These are phyloP conservation scores for Albula glossodonta DNA, from an alignment of 2,113 vertebrate genomes.

Conservation along the genomic window DNA sequence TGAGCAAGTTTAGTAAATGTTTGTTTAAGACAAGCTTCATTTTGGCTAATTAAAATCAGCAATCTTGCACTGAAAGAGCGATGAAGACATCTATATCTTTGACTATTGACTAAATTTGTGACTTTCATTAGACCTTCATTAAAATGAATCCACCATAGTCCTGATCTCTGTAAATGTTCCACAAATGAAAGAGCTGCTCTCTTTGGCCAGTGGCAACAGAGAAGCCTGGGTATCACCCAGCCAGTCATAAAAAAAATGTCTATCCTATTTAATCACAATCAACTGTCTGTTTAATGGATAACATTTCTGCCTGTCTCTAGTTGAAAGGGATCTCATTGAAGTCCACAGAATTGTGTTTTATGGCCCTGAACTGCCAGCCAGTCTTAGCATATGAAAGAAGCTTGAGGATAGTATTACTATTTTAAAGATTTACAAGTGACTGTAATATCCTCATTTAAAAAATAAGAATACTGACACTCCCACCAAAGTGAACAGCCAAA, in stretches of 20 bases:
- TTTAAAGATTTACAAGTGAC: slow-evolving; percentile 3
- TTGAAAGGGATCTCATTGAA: not conserved
- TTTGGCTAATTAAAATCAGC: not conserved
- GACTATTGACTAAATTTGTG: not conserved
- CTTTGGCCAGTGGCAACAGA: not conserved
- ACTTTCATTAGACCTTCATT: not conserved
- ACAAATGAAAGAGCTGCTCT: not conserved
- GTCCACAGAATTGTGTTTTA: not conserved
- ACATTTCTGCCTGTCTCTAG: not conserved
- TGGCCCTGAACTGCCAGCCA: not conserved
- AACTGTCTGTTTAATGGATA: not conserved
- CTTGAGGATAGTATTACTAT: not conserved
- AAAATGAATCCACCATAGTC: not conserved
- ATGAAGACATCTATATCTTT: not conserved
- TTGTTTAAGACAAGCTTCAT: not conserved
- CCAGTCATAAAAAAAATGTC: not conserved
- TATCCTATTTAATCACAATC: not conserved
- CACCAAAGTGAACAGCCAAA: not conserved
- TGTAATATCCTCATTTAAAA: not conserved
- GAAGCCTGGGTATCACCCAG: not conserved
- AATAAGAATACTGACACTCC: not conserved
- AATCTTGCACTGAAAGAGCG: not conserved
- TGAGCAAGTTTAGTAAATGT: not conserved
- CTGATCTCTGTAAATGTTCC: not conserved
- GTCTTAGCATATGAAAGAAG: not conserved